A percentile compares a stretch with the other conserved stretches of the same genome.
These are phyloP conservation scores for Miniopterus natalensis DNA, from an alignment of 2,113 vertebrate species.

Conservation along the genomic window DNA sequence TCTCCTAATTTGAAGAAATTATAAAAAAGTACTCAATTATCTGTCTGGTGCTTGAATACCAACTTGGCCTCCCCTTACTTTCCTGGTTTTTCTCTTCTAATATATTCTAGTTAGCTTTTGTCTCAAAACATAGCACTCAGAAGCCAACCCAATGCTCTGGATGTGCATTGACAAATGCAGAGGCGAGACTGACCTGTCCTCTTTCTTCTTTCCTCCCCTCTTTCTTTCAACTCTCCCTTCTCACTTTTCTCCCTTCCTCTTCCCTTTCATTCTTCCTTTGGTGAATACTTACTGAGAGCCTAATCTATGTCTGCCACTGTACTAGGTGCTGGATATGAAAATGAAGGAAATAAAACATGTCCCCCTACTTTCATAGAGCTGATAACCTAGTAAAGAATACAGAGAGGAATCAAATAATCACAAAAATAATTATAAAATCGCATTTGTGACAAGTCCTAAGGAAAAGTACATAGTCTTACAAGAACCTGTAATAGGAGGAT, in stretches of 20 bases:
- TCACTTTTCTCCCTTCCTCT: neutral
- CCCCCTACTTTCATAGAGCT: neutral
- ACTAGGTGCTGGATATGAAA: neutral
- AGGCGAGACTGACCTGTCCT: neutral
- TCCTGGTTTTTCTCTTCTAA: neutral
- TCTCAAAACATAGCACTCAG: neutral
- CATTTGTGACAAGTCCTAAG: neutral
- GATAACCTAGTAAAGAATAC: neutral
- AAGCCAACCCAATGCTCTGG: neutral
- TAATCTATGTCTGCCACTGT: neutral
- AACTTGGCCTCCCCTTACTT: neutral
- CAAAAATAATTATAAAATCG: neutral
- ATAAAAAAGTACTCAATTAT: neutral
- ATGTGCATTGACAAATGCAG: neutral
- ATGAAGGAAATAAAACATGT: neutral
- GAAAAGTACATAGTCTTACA: neutral
- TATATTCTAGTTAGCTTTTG: conserved; percentile 1
- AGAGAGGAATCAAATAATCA: neutral
- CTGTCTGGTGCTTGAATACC: neutral
- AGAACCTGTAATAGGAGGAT: neutral
- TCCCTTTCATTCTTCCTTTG: conserved; percentile 8
- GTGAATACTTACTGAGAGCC: neutral
- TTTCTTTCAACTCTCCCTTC: neutral
- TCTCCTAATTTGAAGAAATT: conserved; percentile 13
- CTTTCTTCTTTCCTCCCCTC: neutral